Evolutionary conservation across 1,140 invertebrate species (phyloP), one percentile per base, ranked within the genome.

Genomic region (Drosophila parvula): DNA sequence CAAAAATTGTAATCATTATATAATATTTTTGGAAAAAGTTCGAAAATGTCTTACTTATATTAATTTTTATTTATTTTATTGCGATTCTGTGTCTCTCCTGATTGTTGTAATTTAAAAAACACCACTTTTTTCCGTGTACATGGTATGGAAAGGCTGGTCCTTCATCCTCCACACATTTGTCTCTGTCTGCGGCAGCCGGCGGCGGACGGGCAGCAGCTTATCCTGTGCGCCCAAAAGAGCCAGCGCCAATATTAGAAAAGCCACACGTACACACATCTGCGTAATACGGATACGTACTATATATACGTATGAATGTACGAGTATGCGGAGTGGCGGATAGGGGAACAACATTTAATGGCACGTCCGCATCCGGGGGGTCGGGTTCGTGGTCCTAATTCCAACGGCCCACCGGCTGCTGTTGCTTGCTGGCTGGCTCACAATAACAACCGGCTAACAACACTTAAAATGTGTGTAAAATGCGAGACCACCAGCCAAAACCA

Each of bases 381-480:
- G 50, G 32, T 12, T 12, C 18, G 50, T 55, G 34, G 34, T 62
- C 45, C 65, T 67, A 61, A 55, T 65, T 50, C 36, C 59, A 12
- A 30, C 36, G 27, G 30, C 65, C 65, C 45, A 51, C 18, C 38
- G 47, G 34, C 63, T 47, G 63, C 11, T 36, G 18, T n/a, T 41
- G 55, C 34, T 18, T 22, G 22, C 22, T 53, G 22, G 48, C 22
- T 62, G 57, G 40, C 47, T 59, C 64, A 69, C 79, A 78, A 75
- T 86, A 85, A 86, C 81, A 85, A 85, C 83, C 74, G 75, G 71
- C 79, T 71, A 86, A 86, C 82, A 86, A 76, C 79, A 86, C 82
- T 86, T 86, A 86, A 86, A 86, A 86, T 79, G 79, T 82, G 79
- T 86, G 82, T 86, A 82, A 88, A 88, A 78, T 88, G 75, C 69